Evolutionary conservation across 2,797 vertebrate species (phyloP).

Genomic region (Spheniscus humboldti): DNA sequence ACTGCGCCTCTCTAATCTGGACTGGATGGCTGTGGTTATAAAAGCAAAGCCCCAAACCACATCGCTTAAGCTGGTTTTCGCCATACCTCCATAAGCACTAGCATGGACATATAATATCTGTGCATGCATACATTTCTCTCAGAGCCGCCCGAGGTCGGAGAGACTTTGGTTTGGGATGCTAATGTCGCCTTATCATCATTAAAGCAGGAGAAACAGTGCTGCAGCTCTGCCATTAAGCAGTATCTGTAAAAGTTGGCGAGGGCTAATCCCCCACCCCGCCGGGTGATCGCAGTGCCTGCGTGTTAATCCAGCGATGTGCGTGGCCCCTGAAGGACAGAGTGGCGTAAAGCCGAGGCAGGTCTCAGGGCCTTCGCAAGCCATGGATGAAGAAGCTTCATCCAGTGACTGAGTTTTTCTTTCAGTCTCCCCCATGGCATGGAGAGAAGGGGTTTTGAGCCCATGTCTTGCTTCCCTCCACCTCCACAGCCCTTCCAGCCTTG

Average conservation of each 20-base stretch:
- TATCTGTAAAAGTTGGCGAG: not conserved
- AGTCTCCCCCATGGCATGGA: not conserved
- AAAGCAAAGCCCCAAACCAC: not conserved
- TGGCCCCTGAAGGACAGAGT: not conserved
- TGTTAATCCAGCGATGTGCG: not conserved
- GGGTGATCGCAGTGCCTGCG: not conserved
- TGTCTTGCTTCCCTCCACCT: not conserved
- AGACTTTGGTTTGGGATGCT: not conserved
- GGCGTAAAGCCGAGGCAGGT: not conserved
- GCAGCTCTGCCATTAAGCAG: not conserved
- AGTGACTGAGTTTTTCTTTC: not conserved
- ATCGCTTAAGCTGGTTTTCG: rapidly evolving
- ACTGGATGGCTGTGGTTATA: not conserved
- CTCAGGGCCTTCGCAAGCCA: not conserved
- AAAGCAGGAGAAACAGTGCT: not conserved
- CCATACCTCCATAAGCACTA: not conserved
- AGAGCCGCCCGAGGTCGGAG: rapidly evolving
- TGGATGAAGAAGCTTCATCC: not conserved
- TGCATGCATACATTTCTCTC: not conserved
- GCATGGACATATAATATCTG: not conserved
- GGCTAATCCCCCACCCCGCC: not conserved
- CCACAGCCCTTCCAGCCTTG: not conserved
- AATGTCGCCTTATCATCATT: not conserved
- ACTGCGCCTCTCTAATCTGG: not conserved
- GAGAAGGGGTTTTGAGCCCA: not conserved